Evolutionary conservation across 2,888 invertebrate genomes (phyloP).

Genomic region (Epinotia nisella): DNA sequence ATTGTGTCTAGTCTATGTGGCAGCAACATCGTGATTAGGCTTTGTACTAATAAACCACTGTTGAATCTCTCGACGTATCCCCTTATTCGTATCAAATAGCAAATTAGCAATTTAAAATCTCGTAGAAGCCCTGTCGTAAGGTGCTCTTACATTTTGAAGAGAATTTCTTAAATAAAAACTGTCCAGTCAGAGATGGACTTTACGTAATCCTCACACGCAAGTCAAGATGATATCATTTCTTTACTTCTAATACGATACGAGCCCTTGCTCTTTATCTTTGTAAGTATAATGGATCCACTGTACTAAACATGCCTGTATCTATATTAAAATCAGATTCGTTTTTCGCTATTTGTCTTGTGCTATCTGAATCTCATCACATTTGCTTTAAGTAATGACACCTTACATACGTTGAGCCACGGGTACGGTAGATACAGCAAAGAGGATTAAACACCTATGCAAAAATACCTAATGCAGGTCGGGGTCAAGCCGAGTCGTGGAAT

Average conservation of each 20-base stretch:
- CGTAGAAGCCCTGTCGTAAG: too few species aligned
- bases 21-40: too few species aligned
- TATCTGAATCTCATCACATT: constrained; percentile 21
- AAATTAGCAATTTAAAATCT: too few species aligned
- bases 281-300: constrained; percentile 5
- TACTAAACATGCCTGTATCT: constrained; percentile 13
- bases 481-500: too few species aligned
- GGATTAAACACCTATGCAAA: neutral
- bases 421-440: neutral
- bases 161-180: neutral
- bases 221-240: constrained; percentile 6
- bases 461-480: neutral
- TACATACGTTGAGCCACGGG: neutral
- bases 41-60: too few species aligned
- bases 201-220: neutral
- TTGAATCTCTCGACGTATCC: too few species aligned
- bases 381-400: constrained; percentile 23
- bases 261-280: neutral
- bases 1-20: too few species aligned
- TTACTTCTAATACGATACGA: constrained; percentile 3
- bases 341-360: constrained; percentile 3
- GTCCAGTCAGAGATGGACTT: neutral
- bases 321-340: constrained; percentile 25
- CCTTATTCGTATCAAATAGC: too few species aligned
- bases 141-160: too few species aligned